Conservation (phyloP, 2,797 vertebrate species). For the Sebastes jordani region DNA sequence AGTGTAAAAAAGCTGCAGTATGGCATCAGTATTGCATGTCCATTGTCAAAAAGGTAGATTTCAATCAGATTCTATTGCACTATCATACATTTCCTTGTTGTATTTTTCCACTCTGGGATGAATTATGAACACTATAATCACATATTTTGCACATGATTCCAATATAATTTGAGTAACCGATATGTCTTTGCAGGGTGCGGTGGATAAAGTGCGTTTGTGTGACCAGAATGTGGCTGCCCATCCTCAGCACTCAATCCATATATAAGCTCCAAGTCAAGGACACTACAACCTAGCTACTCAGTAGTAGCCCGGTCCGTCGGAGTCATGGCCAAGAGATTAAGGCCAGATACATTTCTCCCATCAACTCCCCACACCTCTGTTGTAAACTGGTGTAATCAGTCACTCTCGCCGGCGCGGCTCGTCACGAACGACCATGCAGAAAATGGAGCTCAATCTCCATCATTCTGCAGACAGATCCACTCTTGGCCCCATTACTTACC, state of each 20-base stretch:
- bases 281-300: slow-evolving; percentile 10
- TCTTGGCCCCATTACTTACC: slow-evolving; percentile 54
- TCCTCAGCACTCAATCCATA: neutral
- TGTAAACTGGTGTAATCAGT: slow-evolving; percentile 52
- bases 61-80: neutral
- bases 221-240: slow-evolving; percentile 25
- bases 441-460: slow-evolving; percentile 58
- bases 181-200: neutral
- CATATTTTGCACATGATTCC: neutral
- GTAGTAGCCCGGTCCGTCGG: neutral
- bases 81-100: neutral
- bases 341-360: slow-evolving; percentile 22
- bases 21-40: neutral
- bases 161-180: slow-evolving; percentile 7
- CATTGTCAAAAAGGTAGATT: neutral
- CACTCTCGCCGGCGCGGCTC: slow-evolving; percentile 13
- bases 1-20: slow-evolving; percentile 25
- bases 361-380: slow-evolving; percentile 26
- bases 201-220: slow-evolving; percentile 26
- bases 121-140: neutral
- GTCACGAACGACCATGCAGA: slow-evolving; percentile 53
- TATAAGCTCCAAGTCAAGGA: slow-evolving; percentile 40
- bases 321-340: slow-evolving; percentile 17
- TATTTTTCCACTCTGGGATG: neutral
- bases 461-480: slow-evolving; percentile 41